Evolutionary conservation across 2,113 vertebrate species (phyloP), one percentile per base, ranked within the genome.

Genomic region (Trachemys scripta): DNA sequence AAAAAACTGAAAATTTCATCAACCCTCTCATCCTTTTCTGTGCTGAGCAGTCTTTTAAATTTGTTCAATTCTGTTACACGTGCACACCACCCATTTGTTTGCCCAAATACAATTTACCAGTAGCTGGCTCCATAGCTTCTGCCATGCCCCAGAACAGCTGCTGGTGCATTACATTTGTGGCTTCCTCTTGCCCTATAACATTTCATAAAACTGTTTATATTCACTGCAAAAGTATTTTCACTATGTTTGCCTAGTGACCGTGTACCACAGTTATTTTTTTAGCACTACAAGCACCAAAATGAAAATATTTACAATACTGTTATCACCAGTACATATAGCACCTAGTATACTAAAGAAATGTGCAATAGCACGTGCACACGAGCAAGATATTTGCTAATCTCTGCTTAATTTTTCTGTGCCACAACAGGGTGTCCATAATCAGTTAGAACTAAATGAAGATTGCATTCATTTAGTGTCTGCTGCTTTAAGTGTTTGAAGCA

Each of bases 171-270:
- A 2, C 20, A 84, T 94, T 94, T 92, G 94, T 87, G 89, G 85
- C 93, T 98, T 97, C 94, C 84, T 95, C 80, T 91, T 85, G 72
- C 80, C 95, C 56, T 94, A 95, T 76, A 87, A 90, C 94, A 87
- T 86, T 84, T 90, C 69, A 91, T 96, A 95, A 98, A 98, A 95
- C 49, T 95, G 92, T 97, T 97, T 94, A 92, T 95, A 96, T 84
- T 97, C 78, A 86, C 90, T 31, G 62, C 95, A 96, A 97, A 98
- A 98, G 84, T 95, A 95, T 97, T 98, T 98, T 95, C 90, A 85
- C 80, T 97, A 95, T 93, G 59, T 95, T 95, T 98, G 93, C 91
- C 92, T 87, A 93, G 85, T 88, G 90, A 96, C 82, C 78, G 75
- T 59, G 93, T 76, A 95, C 89, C 80, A 91, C 93, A 95, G 91